phyloP scores from a whole-genome alignment of 2,113 vertebrate species.

The Labeo catla region DNA sequence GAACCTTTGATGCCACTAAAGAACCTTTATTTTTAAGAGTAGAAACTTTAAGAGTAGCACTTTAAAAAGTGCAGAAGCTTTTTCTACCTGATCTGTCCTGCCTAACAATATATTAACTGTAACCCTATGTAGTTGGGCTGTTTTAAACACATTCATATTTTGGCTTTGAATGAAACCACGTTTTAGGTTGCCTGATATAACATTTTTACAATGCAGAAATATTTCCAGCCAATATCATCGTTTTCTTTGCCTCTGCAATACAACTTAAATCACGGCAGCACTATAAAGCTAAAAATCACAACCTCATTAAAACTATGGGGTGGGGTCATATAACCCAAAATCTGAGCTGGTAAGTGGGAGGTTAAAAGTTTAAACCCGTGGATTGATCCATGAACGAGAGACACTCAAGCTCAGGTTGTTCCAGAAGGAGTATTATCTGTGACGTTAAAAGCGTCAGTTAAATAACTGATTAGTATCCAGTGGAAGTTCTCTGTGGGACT shows the following conservation, averaged over 20 bases:
- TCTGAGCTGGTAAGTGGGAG: background rate
- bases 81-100: background rate
- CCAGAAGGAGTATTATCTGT: too few relatives aligned
- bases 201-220: background rate
- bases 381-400: background rate
- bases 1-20: too few relatives aligned
- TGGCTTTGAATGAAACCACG: background rate
- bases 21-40: too few relatives aligned
- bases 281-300: background rate
- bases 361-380: background rate
- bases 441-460: background rate
- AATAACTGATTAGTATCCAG: background rate
- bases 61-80: background rate
- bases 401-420: background rate
- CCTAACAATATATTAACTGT: too few relatives aligned
- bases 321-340: background rate
- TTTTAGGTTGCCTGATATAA: background rate
- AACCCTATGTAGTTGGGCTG: background rate
- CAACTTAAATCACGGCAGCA: background rate
- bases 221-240: too few relatives aligned
- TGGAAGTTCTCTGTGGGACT: conserved; percentile 21
- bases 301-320: background rate
- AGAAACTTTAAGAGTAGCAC: too few relatives aligned
- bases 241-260: background rate
- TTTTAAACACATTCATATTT: background rate